A percentile compares a stretch with the other conserved stretches of the same genome.
phyloP scores from a whole-genome alignment of 2,797 vertebrate species.

The Naso thynnoides region DNA sequence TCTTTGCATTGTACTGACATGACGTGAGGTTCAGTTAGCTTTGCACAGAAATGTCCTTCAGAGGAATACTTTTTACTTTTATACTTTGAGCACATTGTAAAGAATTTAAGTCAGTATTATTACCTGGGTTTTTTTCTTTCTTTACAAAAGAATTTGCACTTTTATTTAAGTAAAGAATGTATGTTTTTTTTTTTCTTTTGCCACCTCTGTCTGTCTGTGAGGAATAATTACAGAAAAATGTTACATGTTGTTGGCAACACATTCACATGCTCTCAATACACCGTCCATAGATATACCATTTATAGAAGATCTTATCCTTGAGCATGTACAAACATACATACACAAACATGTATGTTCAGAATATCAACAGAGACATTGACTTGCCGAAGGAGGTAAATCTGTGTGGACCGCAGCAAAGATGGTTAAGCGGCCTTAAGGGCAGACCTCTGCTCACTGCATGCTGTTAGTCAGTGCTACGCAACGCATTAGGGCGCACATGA shows the following conservation, averaged over 20 bases:
- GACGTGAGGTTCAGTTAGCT: too few species aligned
- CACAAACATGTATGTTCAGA: background rate
- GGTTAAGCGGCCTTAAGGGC: constrained; percentile 20
- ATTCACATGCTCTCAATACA: constrained; percentile 1
- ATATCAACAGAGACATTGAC: background rate
- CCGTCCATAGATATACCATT: background rate
- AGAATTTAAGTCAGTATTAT: too few species aligned
- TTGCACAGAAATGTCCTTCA: too few species aligned
- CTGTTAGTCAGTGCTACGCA: constrained; percentile 19
- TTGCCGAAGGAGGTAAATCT: constrained; percentile 14
- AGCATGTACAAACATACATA: constrained; percentile 3
- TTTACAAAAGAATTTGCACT: too few species aligned
- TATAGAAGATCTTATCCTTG: constrained; percentile 18
- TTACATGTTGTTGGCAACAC: constrained; percentile 6
- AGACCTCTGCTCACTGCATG: constrained; percentile 31
- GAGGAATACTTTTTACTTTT: too few species aligned
- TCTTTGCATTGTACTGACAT: too few species aligned
- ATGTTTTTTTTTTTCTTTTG: too few species aligned
- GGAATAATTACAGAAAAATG: background rate
- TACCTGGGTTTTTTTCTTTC: too few species aligned
- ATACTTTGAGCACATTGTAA: too few species aligned
- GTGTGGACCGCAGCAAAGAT: constrained; percentile 23
- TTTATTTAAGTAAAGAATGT: too few species aligned
- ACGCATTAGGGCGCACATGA: constrained; percentile 25
- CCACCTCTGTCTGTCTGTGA: too few species aligned